phyloP scores from a whole-genome alignment of 2,888 invertebrate genomes.

The Phaedon cochleariae region DNA sequence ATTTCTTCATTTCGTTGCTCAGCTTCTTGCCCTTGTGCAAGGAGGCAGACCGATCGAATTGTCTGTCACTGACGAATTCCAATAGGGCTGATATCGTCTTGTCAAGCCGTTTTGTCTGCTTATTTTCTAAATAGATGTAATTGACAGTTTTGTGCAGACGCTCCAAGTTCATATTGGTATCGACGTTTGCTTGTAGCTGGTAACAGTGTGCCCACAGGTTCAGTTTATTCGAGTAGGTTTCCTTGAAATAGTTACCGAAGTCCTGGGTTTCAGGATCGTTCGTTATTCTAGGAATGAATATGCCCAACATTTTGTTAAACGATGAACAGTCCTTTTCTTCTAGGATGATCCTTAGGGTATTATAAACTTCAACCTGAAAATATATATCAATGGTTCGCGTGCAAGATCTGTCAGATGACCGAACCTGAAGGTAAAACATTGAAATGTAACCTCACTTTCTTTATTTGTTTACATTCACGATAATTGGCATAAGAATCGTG shows the following conservation, averaged over 20 bases:
- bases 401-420: too few species aligned
- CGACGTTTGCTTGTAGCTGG: conserved; percentile 9
- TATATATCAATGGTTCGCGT: neutral
- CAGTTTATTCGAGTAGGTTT: neutral
- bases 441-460: too few species aligned
- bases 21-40: conserved; percentile 8
- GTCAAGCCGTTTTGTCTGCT: conserved; percentile 17
- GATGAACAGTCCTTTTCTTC: neutral
- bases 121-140: conserved; percentile 22
- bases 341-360: neutral
- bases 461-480: too few species aligned
- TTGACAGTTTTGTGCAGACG: conserved; percentile 24
- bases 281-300: neutral
- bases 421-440: too few species aligned
- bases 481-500: too few species aligned
- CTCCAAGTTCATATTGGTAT: conserved; percentile 23
- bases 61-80: conserved; percentile 12
- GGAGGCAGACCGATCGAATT: neutral
- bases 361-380: neutral
- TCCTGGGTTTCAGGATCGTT: conserved; percentile 12
- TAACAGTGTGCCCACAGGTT: conserved; percentile 24
- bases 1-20: neutral
- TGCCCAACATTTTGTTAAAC: conserved; percentile 4
- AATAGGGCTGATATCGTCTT: conserved; percentile 6
- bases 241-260: conserved; percentile 20